phyloP scores from a whole-genome alignment of 2,888 invertebrate species.

The Allacma fusca region DNA sequence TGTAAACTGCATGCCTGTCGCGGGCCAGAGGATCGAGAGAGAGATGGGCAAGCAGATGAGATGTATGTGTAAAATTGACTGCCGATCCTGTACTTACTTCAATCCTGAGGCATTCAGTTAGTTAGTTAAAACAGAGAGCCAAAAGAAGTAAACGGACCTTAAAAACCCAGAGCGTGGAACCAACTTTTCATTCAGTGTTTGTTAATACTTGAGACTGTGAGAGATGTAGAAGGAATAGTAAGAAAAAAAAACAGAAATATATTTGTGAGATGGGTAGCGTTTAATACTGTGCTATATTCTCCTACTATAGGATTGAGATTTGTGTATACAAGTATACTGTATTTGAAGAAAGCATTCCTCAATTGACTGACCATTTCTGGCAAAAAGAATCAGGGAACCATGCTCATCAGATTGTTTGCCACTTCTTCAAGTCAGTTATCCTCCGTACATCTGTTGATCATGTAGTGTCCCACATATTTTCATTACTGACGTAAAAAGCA shows the following conservation, averaged over 20 bases:
- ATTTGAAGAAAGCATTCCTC: too few species aligned
- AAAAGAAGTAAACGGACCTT: slow-evolving; percentile 37
- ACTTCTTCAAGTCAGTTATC: background rate
- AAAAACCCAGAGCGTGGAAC: slow-evolving; percentile 43
- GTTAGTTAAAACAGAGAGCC: slow-evolving; percentile 20
- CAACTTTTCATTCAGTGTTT: slow-evolving; percentile 34
- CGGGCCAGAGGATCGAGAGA: slow-evolving; percentile 44
- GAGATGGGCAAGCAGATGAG: slow-evolving; percentile 46
- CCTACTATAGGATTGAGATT: too few species aligned
- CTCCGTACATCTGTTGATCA: background rate
- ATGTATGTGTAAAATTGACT: slow-evolving; percentile 3
- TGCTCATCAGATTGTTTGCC: slow-evolving; percentile 6
- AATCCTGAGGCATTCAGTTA: slow-evolving; percentile 15
- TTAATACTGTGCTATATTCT: too few species aligned
- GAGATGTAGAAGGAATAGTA: background rate
- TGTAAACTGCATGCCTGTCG: slow-evolving; percentile 24
- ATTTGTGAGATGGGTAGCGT: too few species aligned
- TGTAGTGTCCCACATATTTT: background rate
- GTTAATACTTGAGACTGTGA: background rate
- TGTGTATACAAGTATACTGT: too few species aligned
- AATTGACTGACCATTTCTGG: slow-evolving; percentile 6
- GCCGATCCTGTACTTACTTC: background rate
- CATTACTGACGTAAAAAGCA: background rate
- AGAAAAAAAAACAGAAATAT: background rate
- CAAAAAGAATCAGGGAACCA: background rate